A percentile compares a stretch with the other conserved stretches of the same genome.
Conservation (phyloP, 35 echinoderm and acorn worm species). For the Lytechinus variegatus region DNA sequence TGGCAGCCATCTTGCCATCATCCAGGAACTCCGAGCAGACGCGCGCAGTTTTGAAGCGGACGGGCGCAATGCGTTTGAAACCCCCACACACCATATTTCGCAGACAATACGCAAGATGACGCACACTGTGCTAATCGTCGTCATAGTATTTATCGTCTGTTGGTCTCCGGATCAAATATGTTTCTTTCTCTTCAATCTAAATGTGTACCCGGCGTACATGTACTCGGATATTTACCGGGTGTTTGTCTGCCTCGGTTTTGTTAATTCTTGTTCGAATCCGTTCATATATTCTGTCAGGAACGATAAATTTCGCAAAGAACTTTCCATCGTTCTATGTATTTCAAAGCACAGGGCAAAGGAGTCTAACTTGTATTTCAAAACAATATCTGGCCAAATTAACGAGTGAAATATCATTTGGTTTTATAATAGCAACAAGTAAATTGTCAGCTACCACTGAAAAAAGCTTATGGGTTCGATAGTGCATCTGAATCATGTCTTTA, state of each 20-base stretch:
- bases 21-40: slow-evolving; percentile 28
- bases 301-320: slow-evolving; percentile 67
- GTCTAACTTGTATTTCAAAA: too few relatives aligned
- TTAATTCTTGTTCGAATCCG: slow-evolving; percentile 89
- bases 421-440: too few relatives aligned
- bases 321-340: not conserved
- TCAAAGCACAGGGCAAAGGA: not conserved
- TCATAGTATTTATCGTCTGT: slow-evolving; percentile 86
- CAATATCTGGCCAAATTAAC: too few relatives aligned
- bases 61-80: not conserved
- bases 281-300: slow-evolving; percentile 87
- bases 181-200: slow-evolving; percentile 77
- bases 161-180: slow-evolving; percentile 83
- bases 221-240: slow-evolving; percentile 63
- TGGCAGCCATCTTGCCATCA: slow-evolving; percentile 8
- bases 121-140: slow-evolving; percentile 77
- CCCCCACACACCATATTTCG: slow-evolving; percentile 30
- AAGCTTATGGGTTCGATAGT: too few relatives aligned
- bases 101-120: slow-evolving; percentile 72
- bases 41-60: slow-evolving; percentile 26
- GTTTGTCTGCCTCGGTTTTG: slow-evolving; percentile 75
- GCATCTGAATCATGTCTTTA: too few relatives aligned
- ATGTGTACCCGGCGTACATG: slow-evolving; percentile 52
- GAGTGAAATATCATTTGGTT: too few relatives aligned
- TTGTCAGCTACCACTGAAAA: too few relatives aligned